Percentiles rank a stretch among this genome's conserved stretches.
These are phyloP conservation scores for Scaptodrosophila latifasciaeformis DNA, from an alignment of 2,888 invertebrate genomes.

Conservation along the genomic window DNA sequence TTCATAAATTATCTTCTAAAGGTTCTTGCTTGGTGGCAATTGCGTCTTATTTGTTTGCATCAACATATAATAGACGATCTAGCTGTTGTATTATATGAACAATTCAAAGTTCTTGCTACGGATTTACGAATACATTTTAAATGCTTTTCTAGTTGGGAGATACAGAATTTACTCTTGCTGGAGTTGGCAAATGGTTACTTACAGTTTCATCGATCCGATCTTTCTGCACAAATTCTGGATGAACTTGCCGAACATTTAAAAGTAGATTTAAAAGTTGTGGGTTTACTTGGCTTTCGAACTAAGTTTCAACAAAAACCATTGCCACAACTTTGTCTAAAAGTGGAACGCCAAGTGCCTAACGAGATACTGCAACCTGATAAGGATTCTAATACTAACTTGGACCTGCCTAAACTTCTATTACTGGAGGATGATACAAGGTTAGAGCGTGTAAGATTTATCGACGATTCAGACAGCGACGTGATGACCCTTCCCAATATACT, in stretches of 20 bases:
- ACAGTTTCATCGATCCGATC: conserved; percentile 83
- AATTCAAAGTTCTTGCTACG: conserved; percentile 44
- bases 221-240: conserved; percentile 81
- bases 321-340: conserved; percentile 87
- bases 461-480: conserved; percentile 76
- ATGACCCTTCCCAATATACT: conserved; percentile 81
- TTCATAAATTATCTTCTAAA: conserved; percentile 12
- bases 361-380: conserved; percentile 44
- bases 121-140: conserved; percentile 9
- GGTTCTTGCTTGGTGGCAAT: conserved; percentile 79
- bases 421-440: conserved; percentile 92
- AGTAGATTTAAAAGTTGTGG: conserved; percentile 82
- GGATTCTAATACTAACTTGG: conserved; percentile 75
- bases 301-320: conserved; percentile 88
- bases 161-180: conserved; percentile 76
- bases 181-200: conserved; percentile 82
- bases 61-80: conserved; percentile 86
- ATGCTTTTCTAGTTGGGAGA: conserved; percentile 50
- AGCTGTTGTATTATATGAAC: conserved; percentile 80
- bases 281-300: conserved; percentile 90
- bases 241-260: conserved; percentile 80
- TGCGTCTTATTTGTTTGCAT: conserved; percentile 84
- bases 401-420: conserved; percentile 81
- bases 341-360: too few relatives aligned
- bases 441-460: conserved; percentile 84